Evolutionary conservation across 2,113 vertebrate genomes (phyloP).

Genomic region (Mastomys natalensis): DNA sequence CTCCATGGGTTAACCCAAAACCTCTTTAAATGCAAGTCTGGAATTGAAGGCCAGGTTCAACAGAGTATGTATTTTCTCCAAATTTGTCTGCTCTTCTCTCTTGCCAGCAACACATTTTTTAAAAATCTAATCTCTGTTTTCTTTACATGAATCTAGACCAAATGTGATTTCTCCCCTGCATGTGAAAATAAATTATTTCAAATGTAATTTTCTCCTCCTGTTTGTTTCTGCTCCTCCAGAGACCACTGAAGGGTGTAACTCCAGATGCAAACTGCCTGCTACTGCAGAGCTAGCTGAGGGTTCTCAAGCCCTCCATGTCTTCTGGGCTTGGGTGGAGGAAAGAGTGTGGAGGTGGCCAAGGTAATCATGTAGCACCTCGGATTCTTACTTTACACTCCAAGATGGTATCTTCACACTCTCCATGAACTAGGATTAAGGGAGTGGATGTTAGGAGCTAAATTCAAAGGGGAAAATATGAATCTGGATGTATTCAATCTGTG

Average conservation of each 20-base stretch:
- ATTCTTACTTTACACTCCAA: slow-evolving; percentile 21
- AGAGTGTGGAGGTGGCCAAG: neutral
- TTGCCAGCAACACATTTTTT: slow-evolving; percentile 67
- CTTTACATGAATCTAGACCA: slow-evolving; percentile 78
- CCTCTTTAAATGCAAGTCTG: slow-evolving; percentile 65
- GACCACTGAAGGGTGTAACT: slow-evolving; percentile 56
- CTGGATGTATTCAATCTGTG: neutral
- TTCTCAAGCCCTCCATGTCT: neutral
- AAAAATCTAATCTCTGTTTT: slow-evolving; percentile 81
- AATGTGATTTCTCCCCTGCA: slow-evolving; percentile 82
- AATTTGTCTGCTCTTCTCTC: slow-evolving; percentile 71
- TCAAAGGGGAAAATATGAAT: neutral
- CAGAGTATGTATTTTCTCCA: slow-evolving; percentile 65
- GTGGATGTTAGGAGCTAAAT: slow-evolving; percentile 22
- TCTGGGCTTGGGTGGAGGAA: neutral
- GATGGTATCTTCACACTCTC: neutral
- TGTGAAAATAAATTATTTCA: slow-evolving; percentile 79
- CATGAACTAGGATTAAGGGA: neutral
- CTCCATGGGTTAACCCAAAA: slow-evolving; percentile 47
- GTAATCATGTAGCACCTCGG: slow-evolving; percentile 5
- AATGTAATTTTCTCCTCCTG: slow-evolving; percentile 74
- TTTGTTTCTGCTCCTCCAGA: slow-evolving; percentile 58
- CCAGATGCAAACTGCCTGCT: slow-evolving; percentile 9
- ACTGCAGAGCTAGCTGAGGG: neutral
- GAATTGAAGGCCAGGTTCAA: slow-evolving; percentile 71